A percentile compares a stretch with the other conserved stretches of the same genome.
Evolutionary conservation across 2,113 vertebrate genomes (phyloP).

Genomic region (Ptilonorhynchus violaceus): DNA sequence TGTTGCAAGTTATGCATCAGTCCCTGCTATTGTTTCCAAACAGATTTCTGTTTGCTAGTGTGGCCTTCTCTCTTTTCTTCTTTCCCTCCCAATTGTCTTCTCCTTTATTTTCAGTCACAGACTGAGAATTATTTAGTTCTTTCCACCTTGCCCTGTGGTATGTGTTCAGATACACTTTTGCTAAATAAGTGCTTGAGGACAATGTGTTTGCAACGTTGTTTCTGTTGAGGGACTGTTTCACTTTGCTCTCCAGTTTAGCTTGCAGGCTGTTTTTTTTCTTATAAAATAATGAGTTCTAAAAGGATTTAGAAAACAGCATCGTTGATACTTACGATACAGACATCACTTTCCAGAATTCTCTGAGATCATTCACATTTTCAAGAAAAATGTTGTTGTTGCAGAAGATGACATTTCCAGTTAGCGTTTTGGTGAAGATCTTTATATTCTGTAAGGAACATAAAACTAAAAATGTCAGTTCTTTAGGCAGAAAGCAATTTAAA

Average conservation of each 20-base stretch:
- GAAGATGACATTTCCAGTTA: not conserved
- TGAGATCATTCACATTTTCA: not conserved
- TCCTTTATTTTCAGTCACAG: not conserved
- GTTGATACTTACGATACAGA: not conserved
- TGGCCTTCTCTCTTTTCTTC: not conserved
- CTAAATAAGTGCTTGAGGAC: not conserved
- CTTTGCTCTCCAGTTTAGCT: not conserved
- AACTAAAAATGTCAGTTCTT: not conserved
- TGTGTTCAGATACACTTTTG: not conserved
- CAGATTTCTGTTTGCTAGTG: not conserved
- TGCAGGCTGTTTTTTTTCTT: not conserved
- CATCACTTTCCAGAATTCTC: not conserved
- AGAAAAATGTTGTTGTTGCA: not conserved
- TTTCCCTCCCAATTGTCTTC: not conserved
- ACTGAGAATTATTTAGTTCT: not conserved
- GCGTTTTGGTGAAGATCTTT: not conserved
- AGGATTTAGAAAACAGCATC: not conserved
- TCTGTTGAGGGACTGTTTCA: not conserved
- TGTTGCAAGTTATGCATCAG: not conserved
- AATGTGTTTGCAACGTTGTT: not conserved
- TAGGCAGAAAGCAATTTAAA: not conserved
- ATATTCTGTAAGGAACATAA: not conserved
- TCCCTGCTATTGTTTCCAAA: not conserved
- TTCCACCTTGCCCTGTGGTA: not conserved
- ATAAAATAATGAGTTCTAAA: not conserved